Evolutionary conservation across 1,140 invertebrate species (phyloP), one percentile per base, ranked within the genome.

Genomic region (Dendrolimus punctatus): DNA sequence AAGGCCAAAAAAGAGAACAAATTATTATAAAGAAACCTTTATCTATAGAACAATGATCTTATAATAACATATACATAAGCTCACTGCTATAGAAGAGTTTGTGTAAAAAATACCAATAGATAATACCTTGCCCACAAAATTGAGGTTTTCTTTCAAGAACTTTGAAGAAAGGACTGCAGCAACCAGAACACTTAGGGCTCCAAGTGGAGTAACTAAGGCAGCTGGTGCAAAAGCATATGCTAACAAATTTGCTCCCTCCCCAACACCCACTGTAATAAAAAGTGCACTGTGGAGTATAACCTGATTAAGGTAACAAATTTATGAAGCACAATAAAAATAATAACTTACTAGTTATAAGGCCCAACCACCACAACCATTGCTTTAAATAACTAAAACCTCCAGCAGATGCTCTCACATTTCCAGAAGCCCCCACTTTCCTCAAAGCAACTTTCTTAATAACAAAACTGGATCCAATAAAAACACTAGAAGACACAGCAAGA

Each of bases 171-270:
- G 88, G 10, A 99, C 85, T 23, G 98, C 94, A 51, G 97, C 92
- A 47, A 99, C 93, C 53, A 99, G 89, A 49, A 99, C 95, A 89
- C 96, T 98, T 4, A 99, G 87, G 45, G 96, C 97, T 52, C 98
- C 98, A 10, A 99, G 86, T 6, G 98, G 97, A 37, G 98, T 99
- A 0, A 99, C 96, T 42, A 99, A 82, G 0, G 96, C 95, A 10
- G 97, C 98, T 40, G 98, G 97, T 8, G 97, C 97, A 90, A 99
- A 99, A 6, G 96, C 95, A 88, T 99, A 99, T 2, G 98, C 97
- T 23, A 93, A 90, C 83, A 99, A 98, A 89, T 99, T 99, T 8
- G 94, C 92, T 43, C 91, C 91, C 88, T 99, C 98, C 53, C 98
- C 98, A 71, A 96, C 75, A 6, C 93, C 96, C 96, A 99, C 95